Conservation (phyloP, 2,888 invertebrate genomes). For the Liopterus haemorrhoidalis region DNA sequence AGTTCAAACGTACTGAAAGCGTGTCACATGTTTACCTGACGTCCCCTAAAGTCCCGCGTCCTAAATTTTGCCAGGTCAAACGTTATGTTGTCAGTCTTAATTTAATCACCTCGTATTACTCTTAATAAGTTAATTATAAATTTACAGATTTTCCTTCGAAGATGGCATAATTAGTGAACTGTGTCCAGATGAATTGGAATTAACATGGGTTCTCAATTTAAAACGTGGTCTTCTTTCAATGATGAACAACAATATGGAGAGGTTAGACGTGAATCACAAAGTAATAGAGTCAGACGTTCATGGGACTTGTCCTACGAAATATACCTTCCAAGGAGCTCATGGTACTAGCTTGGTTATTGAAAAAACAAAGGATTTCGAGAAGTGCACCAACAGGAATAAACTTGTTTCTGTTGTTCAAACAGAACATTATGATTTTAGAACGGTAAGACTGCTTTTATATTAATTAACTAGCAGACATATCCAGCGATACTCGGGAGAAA, state of each 20-base stretch:
- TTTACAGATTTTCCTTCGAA: slow-evolving; percentile 67
- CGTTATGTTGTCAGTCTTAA: no score
- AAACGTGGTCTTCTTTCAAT: slow-evolving; percentile 81
- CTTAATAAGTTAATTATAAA: no score
- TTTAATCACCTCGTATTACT: no score
- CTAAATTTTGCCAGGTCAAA: no score
- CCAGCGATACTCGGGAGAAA: no score
- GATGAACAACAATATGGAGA: slow-evolving; percentile 81
- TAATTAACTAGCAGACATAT: no score
- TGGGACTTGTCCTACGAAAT: slow-evolving; percentile 74
- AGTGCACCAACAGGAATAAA: slow-evolving; percentile 67
- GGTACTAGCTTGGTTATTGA: slow-evolving; percentile 68
- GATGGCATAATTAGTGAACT: slow-evolving; percentile 80
- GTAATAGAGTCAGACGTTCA: slow-evolving; percentile 73
- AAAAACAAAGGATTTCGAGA: slow-evolving; percentile 64
- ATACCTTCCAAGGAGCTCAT: slow-evolving; percentile 63
- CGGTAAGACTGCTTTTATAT: slow-evolving; percentile 50
- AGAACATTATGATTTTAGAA: slow-evolving; percentile 66
- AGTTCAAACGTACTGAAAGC: slow-evolving; percentile 26
- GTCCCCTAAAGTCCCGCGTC: no score
- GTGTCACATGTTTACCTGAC: no score
- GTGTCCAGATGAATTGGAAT: slow-evolving; percentile 69
- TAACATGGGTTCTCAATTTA: slow-evolving; percentile 80
- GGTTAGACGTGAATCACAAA: slow-evolving; percentile 74
- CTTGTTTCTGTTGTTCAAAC: slow-evolving; percentile 76